A percentile compares a stretch with the other conserved stretches of the same genome.
Evolutionary conservation across 1,140 invertebrate genomes (phyloP).

Genomic region (Drosophila biarmipes): DNA sequence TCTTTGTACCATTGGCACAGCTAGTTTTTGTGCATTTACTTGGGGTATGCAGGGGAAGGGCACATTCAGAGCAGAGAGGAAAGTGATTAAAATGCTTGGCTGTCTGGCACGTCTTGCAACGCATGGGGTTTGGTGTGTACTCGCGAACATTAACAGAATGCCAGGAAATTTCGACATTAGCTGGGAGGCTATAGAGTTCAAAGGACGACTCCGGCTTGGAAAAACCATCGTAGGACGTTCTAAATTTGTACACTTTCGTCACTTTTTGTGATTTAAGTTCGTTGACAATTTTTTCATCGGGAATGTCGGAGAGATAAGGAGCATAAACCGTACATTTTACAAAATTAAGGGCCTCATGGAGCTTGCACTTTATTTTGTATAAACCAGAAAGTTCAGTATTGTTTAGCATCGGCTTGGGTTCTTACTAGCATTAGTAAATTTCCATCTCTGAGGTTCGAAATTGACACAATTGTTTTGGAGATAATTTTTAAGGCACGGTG

Average conservation of each 20-base stretch:
- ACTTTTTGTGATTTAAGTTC: too few species aligned
- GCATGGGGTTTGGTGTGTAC: too few species aligned
- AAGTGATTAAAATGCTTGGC: not conserved
- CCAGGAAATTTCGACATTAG: slow-evolving; percentile 10
- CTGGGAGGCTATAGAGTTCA: slow-evolving; percentile 2
- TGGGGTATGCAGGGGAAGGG: not conserved
- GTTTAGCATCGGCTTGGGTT: not conserved
- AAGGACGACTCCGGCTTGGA: slow-evolving; percentile 5
- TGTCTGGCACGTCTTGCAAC: not conserved
- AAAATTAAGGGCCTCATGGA: slow-evolving; percentile 4
- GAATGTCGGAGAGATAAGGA: not conserved
- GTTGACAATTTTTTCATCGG: not conserved
- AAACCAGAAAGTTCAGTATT: not conserved
- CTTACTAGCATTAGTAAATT: too few species aligned
- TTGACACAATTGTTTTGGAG: slow-evolving; percentile 1
- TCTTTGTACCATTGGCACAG: slow-evolving; percentile 1
- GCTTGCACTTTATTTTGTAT: not conserved
- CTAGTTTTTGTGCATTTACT: not conserved
- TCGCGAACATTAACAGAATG: slow-evolving; percentile 8
- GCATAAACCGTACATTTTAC: slow-evolving; percentile 1
- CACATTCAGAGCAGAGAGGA: not conserved
- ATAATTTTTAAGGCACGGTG: not conserved
- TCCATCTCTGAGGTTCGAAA: too few species aligned
- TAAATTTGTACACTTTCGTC: slow-evolving; percentile 1
- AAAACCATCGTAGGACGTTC: slow-evolving; percentile 2